A percentile compares a stretch with the other conserved stretches of the same genome.
These are phyloP conservation scores for Rhincodon typus DNA, from an alignment of 2,797 vertebrate genomes.

Conservation along the genomic window DNA sequence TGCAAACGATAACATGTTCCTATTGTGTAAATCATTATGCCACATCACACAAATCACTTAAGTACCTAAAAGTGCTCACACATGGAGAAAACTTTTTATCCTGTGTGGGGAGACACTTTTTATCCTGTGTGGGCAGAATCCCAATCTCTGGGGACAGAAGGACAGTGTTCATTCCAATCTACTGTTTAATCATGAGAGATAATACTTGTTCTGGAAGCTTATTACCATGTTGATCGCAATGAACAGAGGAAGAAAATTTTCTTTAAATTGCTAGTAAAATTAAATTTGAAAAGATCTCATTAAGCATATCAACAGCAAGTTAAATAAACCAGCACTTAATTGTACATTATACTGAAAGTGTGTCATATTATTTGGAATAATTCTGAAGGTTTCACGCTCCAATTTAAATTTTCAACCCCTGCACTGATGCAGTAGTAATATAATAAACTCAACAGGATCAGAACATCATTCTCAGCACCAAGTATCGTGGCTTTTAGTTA, in stretches of 20 bases:
- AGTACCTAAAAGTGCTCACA: background rate
- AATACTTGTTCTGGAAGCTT: background rate
- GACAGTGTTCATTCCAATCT: background rate
- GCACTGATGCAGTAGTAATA: background rate
- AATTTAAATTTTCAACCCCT: background rate
- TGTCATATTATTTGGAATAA: background rate
- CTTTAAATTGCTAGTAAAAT: background rate
- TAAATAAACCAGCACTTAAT: background rate
- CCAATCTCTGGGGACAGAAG: background rate
- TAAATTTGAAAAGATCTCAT: background rate
- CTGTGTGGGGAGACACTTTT: background rate
- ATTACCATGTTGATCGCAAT: background rate
- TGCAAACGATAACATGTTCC: background rate
- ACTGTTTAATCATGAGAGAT: background rate
- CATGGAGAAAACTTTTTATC: background rate
- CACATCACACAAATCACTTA: background rate
- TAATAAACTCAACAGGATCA: background rate
- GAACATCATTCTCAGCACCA: background rate
- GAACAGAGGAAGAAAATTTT: background rate
- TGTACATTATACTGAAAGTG: background rate
- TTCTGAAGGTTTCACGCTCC: background rate
- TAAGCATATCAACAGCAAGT: background rate
- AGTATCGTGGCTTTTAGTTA: background rate
- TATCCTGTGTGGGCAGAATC: background rate
- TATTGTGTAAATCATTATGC: background rate